phyloP scores from a whole-genome alignment of 2,113 vertebrate genomes.

The Actinemys pallida region DNA sequence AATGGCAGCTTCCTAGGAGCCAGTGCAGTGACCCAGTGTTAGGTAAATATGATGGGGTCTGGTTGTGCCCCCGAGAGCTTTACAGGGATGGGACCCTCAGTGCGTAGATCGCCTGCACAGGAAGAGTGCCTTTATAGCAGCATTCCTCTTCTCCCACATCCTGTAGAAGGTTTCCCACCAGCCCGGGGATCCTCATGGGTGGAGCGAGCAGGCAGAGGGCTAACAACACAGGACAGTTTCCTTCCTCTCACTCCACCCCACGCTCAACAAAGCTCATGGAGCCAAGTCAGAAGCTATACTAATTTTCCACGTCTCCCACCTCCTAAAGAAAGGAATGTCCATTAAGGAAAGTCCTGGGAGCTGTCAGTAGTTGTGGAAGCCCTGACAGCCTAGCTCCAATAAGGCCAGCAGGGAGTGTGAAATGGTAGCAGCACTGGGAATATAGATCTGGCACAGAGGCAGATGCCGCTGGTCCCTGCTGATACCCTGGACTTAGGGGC shows the following conservation, averaged over 20 bases:
- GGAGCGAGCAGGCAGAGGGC: neutral
- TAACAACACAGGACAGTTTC: neutral
- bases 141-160: neutral
- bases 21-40: neutral
- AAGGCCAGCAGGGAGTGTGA: neutral
- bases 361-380: neutral
- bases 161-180: neutral
- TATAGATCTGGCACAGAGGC: neutral
- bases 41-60: neutral
- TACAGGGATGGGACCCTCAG: neutral
- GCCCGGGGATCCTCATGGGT: neutral
- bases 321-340: neutral
- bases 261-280: conserved; percentile 11
- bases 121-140: neutral
- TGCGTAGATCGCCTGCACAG: neutral
- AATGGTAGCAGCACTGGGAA: neutral
- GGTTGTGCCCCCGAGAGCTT: neutral
- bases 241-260: neutral
- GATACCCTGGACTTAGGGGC: accelerated
- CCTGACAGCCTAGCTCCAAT: neutral
- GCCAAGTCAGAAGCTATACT: neutral
- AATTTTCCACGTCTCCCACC: neutral
- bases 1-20: neutral
- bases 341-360: neutral
- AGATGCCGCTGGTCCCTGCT: neutral